Conservation (phyloP, 2,113 vertebrate species). For the Corythaeola cristata region DNA sequence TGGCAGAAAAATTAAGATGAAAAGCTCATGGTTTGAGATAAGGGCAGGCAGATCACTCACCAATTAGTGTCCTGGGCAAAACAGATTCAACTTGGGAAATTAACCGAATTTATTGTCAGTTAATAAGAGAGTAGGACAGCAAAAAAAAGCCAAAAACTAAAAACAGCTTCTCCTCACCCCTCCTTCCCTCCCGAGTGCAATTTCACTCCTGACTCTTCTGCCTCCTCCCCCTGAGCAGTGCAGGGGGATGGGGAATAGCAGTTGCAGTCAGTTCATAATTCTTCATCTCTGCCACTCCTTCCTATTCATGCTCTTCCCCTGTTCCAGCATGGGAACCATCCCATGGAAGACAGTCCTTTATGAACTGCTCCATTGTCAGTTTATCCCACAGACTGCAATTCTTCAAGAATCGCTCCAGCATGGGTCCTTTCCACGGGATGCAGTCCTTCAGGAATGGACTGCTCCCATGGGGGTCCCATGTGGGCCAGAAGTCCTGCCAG, state of each 20-base stretch:
- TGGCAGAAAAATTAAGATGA: background rate
- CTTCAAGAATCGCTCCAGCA: background rate
- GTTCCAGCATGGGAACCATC: fast-evolving
- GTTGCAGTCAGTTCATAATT: background rate
- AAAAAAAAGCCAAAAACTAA: background rate
- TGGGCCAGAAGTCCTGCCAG: background rate
- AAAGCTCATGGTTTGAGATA: background rate
- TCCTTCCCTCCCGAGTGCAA: background rate
- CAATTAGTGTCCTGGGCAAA: background rate
- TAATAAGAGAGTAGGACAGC: background rate
- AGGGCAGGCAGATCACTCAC: background rate
- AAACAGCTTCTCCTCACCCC: background rate
- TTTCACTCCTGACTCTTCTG: background rate
- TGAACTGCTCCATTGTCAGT: background rate
- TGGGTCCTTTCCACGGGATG: fast-evolving
- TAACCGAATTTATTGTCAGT: background rate
- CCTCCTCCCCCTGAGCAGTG: background rate
- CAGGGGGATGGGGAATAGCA: fast-evolving
- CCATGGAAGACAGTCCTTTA: background rate
- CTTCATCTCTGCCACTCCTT: background rate
- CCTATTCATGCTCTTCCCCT: background rate
- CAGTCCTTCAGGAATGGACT: background rate
- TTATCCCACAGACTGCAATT: background rate
- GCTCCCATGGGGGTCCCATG: background rate
- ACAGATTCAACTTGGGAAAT: background rate